Evolutionary conservation across 2,797 vertebrate species (phyloP).

Genomic region (Lutjanus campechanus): DNA sequence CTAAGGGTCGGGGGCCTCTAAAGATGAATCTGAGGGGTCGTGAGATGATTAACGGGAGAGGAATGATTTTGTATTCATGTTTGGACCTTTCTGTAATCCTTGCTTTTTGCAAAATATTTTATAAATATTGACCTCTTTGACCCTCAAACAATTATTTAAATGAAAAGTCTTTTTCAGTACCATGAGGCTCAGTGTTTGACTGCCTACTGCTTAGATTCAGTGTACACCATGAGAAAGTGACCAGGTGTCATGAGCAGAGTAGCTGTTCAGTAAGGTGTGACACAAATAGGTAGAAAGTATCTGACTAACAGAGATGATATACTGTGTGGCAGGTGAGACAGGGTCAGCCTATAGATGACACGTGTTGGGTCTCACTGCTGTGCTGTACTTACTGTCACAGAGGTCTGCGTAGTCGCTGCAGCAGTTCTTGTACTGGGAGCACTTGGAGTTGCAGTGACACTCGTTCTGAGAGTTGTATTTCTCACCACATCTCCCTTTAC

Average conservation of each 20-base stretch:
- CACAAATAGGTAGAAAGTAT: conserved; percentile 16
- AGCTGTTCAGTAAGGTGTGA: not conserved
- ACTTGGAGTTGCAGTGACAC: conserved; percentile 82
- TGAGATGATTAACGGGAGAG: not conserved
- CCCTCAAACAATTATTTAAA: not conserved
- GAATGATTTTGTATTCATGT: not conserved
- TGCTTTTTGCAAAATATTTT: not conserved
- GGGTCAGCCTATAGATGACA: not conserved
- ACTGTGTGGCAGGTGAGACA: not conserved
- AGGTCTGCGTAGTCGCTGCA: conserved; percentile 71
- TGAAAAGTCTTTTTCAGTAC: not conserved
- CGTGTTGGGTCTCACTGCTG: not conserved
- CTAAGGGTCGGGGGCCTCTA: no score
- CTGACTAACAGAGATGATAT: not conserved
- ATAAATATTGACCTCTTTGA: not conserved
- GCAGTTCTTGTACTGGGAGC: conserved; percentile 70
- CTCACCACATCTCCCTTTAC: conserved; percentile 75
- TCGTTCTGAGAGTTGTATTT: conserved; percentile 70
- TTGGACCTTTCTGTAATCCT: no score
- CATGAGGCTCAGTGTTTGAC: not conserved
- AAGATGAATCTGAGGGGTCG: not conserved
- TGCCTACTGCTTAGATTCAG: not conserved
- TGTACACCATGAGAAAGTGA: conserved; percentile 62
- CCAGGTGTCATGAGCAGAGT: conserved; percentile 32
- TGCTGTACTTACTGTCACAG: conserved; percentile 57